Conservation (phyloP, 2,113 vertebrate genomes). For the Aspiorhynchus laticeps region DNA sequence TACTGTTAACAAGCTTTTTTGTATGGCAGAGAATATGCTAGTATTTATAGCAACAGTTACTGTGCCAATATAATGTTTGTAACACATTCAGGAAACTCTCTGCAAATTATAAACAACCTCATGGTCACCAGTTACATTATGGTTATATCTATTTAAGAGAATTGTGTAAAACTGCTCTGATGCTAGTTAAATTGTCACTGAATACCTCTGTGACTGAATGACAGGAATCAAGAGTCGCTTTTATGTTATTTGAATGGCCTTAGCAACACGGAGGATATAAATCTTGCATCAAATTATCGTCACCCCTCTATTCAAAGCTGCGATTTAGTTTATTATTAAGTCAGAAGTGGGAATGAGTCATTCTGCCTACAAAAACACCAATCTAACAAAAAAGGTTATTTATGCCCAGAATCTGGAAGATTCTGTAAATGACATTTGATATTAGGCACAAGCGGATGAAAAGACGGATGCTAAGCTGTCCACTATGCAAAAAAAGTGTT, state of each 20-base stretch:
- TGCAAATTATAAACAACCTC: not conserved
- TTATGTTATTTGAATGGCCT: not conserved
- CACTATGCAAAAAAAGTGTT: slow-evolving; percentile 49
- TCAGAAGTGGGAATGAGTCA: not conserved
- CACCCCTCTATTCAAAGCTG: not conserved
- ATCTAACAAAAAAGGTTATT: not conserved
- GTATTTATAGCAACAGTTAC: not conserved
- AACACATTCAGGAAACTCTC: not conserved
- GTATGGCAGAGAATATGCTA: not conserved
- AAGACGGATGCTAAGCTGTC: not conserved
- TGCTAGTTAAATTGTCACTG: not conserved
- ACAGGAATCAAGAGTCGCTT: not conserved
- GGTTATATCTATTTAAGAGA: not conserved
- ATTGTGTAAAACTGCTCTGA: not conserved
- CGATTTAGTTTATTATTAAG: not conserved
- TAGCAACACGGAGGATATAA: not conserved
- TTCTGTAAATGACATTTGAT: slow-evolving; percentile 9
- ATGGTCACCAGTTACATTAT: not conserved
- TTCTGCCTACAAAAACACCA: not conserved
- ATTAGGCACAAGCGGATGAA: slow-evolving; percentile 10
- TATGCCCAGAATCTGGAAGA: slow-evolving; percentile 1
- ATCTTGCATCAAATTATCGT: not conserved
- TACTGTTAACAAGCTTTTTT: not conserved
- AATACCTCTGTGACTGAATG: not conserved
- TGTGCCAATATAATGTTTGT: not conserved